These are phyloP conservation scores for Eira barbara DNA, from an alignment of 2,113 vertebrate species.

Conservation along the genomic window DNA sequence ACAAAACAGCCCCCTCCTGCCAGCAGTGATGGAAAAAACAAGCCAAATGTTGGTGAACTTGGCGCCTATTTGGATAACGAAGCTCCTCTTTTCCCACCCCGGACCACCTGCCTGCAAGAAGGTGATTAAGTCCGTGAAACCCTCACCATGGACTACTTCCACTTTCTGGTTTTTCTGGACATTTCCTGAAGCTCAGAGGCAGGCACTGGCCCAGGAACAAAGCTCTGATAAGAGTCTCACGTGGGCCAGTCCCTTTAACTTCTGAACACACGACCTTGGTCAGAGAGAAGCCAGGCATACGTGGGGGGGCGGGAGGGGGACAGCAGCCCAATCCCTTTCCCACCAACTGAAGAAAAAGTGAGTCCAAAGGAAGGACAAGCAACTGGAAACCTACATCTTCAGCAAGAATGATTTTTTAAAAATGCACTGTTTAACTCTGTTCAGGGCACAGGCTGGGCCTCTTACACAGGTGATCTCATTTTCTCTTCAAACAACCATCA, in stretches of 20 bases:
- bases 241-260: background rate
- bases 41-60: background rate
- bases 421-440: background rate
- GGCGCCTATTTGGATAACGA: background rate
- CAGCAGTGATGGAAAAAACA: background rate
- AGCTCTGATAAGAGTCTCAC: background rate
- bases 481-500: background rate
- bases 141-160: background rate
- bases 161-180: background rate
- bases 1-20: background rate
- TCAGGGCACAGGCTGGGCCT: background rate
- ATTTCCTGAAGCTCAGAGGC: background rate
- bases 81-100: background rate
- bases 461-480: background rate
- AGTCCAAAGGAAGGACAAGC: background rate
- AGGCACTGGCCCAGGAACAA: background rate
- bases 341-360: background rate
- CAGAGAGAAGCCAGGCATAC: background rate
- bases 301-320: fast-evolving
- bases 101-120: background rate
- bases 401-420: background rate
- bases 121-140: background rate
- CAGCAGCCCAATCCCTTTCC: background rate
- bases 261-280: background rate
- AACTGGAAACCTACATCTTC: background rate